phyloP scores from a whole-genome alignment of 1,140 invertebrate species.

The Phthorimaea operculella region DNA sequence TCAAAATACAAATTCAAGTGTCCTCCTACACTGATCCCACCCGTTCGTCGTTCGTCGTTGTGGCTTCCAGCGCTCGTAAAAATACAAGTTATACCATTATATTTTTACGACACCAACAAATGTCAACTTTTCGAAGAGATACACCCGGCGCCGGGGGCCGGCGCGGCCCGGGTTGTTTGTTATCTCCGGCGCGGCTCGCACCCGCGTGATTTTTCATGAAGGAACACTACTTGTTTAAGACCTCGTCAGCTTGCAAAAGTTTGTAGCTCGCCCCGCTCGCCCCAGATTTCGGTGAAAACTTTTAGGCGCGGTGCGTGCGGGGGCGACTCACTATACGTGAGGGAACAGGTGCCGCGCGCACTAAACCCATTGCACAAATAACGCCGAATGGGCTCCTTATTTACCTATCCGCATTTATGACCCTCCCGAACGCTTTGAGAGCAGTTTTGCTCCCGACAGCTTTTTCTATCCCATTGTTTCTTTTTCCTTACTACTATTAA shows the following conservation, averaged over 20 bases:
- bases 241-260: constrained; percentile 6
- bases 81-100: constrained; percentile 46
- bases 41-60: constrained; percentile 20
- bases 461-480: too few relatives aligned
- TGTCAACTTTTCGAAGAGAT: constrained; percentile 44
- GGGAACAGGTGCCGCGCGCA: constrained; percentile 3
- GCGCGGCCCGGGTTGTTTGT: constrained; percentile 21
- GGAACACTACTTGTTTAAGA: constrained; percentile 22
- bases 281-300: background rate
- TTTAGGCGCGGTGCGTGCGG: background rate
- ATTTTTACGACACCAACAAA: constrained; percentile 49
- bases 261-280: background rate
- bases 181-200: constrained; percentile 16
- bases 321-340: background rate
- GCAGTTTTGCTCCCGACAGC: background rate
- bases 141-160: constrained; percentile 15
- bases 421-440: background rate
- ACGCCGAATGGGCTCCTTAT: constrained; percentile 3
- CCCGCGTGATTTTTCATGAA: constrained; percentile 30
- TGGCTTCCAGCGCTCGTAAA: constrained; percentile 38
- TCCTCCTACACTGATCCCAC: constrained; percentile 20
- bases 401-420: constrained; percentile 5
- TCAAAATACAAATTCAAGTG: constrained; percentile 6
- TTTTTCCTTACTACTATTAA: too few relatives aligned
- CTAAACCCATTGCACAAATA: constrained; percentile 6